Conservation (phyloP, 2,113 vertebrate genomes). For the Pycnonotus jocosus region DNA sequence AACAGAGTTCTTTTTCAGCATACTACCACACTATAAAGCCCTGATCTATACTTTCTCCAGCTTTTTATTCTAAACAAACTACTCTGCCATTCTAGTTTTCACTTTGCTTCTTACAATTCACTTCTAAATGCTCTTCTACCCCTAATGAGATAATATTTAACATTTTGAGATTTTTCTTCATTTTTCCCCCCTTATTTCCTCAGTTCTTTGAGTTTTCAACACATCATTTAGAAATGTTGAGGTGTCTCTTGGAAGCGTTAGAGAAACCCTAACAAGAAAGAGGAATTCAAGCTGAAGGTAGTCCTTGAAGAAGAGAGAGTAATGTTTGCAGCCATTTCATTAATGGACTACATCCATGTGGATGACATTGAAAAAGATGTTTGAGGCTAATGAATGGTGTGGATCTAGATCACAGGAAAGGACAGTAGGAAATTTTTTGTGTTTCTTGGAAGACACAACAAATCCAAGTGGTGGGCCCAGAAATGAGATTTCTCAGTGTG, state of each 20-base stretch:
- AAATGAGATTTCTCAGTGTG: background rate
- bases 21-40: background rate
- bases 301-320: background rate
- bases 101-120: background rate
- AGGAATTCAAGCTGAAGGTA: background rate
- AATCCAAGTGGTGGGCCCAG: background rate
- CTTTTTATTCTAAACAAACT: background rate
- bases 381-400: background rate
- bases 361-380: background rate
- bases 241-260: background rate
- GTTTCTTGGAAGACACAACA: background rate
- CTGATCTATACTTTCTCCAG: background rate
- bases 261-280: background rate
- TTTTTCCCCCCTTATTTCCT: background rate
- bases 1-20: background rate
- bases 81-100: background rate
- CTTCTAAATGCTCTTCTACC: background rate
- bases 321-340: background rate
- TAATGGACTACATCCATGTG: background rate
- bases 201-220: background rate
- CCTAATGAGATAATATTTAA: background rate
- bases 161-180: background rate
- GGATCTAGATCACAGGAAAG: background rate
- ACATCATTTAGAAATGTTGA: background rate
- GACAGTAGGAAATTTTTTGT: background rate